phyloP scores from a whole-genome alignment of 2,797 vertebrate genomes.

The Vireo griseus region DNA sequence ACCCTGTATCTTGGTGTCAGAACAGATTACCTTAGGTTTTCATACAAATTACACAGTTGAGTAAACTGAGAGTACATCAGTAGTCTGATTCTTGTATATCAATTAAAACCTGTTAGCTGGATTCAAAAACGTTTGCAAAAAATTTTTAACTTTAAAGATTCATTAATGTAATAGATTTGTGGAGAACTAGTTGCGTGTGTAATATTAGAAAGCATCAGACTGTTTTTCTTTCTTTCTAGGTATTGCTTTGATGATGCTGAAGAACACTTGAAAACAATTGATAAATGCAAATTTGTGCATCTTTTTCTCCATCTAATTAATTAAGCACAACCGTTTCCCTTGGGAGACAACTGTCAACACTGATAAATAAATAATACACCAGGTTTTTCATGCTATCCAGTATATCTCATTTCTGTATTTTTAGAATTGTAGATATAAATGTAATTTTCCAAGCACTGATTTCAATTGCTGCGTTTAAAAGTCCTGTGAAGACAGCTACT shows the following conservation, averaged over 20 bases:
- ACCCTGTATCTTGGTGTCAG: background rate
- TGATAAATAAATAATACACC: background rate
- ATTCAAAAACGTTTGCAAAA: background rate
- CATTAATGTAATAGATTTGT: background rate
- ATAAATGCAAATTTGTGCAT: background rate
- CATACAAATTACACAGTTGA: background rate
- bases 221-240: background rate
- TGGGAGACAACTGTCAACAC: background rate
- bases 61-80: background rate
- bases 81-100: background rate
- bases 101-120: background rate
- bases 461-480: background rate
- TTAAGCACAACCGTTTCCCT: background rate
- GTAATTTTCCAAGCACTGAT: background rate
- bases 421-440: background rate
- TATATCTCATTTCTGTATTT: background rate
- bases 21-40: background rate
- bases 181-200: background rate
- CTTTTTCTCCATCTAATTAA: background rate
- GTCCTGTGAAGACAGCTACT: background rate
- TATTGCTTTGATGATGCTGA: background rate
- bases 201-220: background rate
- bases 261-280: background rate
- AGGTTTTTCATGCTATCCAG: background rate
- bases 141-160: background rate